Conservation (phyloP, 1,140 invertebrate genomes). For the Drosophila truncata region DNA sequence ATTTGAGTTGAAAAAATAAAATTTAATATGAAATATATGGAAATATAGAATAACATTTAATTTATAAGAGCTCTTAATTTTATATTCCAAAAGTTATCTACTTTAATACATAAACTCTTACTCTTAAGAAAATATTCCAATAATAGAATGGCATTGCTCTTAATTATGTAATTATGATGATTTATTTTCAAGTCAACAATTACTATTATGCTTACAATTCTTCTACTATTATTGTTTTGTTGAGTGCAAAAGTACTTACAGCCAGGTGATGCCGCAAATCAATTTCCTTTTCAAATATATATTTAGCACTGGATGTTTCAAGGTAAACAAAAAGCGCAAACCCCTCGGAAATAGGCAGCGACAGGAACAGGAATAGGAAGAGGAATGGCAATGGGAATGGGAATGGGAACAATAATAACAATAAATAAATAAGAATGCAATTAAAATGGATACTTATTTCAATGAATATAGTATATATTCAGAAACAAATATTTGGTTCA, state of each 20-base stretch:
- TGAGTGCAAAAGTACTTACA: neutral
- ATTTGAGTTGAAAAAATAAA: neutral
- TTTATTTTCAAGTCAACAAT: neutral
- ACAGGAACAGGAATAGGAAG: constrained; percentile 8
- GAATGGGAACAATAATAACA: constrained; percentile 40
- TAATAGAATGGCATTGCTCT: neutral
- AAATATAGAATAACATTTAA: neutral
- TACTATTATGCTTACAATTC: too few relatives aligned
- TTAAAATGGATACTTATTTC: neutral
- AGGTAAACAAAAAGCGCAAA: constrained; percentile 36
- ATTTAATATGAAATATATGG: neutral
- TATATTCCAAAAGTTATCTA: too few relatives aligned
- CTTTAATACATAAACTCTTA: too few relatives aligned
- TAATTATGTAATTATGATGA: neutral
- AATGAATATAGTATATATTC: neutral
- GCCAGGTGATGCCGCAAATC: constrained; percentile 58
- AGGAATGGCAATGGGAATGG: constrained; percentile 3
- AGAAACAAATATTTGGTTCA: constrained; percentile 2
- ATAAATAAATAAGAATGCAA: constrained; percentile 30
- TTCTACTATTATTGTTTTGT: neutral
- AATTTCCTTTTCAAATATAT: constrained; percentile 75
- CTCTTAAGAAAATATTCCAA: neutral
- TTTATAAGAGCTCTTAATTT: neutral
- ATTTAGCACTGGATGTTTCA: constrained; percentile 68
- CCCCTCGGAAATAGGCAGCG: neutral